phyloP scores from a whole-genome alignment of 2,888 invertebrate species.

The Phasia obesa region DNA sequence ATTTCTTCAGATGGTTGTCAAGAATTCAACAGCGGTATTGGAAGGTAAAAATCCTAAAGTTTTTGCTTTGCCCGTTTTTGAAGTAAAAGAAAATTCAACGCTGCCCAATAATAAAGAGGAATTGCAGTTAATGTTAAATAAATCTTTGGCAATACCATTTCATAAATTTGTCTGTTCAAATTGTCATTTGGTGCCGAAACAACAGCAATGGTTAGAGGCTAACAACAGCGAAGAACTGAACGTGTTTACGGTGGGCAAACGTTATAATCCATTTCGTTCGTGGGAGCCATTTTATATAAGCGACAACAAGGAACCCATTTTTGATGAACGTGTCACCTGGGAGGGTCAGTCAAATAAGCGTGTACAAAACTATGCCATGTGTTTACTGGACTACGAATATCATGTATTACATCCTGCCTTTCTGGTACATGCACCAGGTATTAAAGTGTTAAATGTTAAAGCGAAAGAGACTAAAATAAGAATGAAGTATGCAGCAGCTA shows the following conservation, averaged over 20 bases:
- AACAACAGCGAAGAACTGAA: slow-evolving; percentile 58
- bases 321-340: slow-evolving; percentile 95
- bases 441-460: slow-evolving; percentile 89
- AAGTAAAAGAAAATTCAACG: slow-evolving; percentile 68
- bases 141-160: slow-evolving; percentile 72
- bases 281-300: slow-evolving; percentile 98
- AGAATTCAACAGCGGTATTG: slow-evolving; percentile 83
- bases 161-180: slow-evolving; percentile 71
- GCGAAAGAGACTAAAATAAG: slow-evolving; percentile 84
- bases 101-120: slow-evolving; percentile 76
- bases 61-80: slow-evolving; percentile 76
- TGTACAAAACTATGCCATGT: slow-evolving; percentile 91
- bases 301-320: slow-evolving; percentile 92
- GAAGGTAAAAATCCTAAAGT: slow-evolving; percentile 70
- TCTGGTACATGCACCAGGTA: slow-evolving; percentile 93
- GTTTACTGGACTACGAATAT: slow-evolving; percentile 94
- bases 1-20: slow-evolving; percentile 91
- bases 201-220: slow-evolving; percentile 70
- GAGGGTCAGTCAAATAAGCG: slow-evolving; percentile 87
- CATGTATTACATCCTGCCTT: slow-evolving; percentile 94
- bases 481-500: slow-evolving; percentile 82
- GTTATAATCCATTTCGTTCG: slow-evolving; percentile 86
- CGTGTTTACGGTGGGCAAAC: slow-evolving; percentile 88
- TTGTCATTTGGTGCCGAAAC: slow-evolving; percentile 74
- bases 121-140: slow-evolving; percentile 71